These are phyloP conservation scores for Mycalesis mineus DNA, from an alignment of 2,888 invertebrate genomes.

Conservation along the genomic window DNA sequence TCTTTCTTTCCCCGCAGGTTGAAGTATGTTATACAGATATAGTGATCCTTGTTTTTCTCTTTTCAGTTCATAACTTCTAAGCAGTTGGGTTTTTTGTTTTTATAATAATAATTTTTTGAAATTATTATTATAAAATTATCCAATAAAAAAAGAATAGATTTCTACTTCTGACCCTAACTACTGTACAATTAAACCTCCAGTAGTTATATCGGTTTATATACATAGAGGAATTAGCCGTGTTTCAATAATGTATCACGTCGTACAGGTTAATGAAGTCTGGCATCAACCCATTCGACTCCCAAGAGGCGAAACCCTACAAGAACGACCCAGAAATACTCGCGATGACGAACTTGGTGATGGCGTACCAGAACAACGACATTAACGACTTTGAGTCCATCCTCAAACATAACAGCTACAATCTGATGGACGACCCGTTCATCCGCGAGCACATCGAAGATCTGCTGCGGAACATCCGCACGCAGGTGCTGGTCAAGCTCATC, in stretches of 20 bases:
- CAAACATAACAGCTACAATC: conserved; percentile 91
- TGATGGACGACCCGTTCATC: conserved; percentile 99
- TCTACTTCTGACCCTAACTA: too few relatives aligned
- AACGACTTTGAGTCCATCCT: conserved; percentile 98
- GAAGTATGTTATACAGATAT: too few relatives aligned
- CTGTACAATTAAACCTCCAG: too few relatives aligned
- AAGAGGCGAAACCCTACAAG: conserved; percentile 99
- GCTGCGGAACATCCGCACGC: conserved; percentile 95
- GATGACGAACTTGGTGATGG: conserved; percentile 98
- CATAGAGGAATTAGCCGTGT: too few relatives aligned
- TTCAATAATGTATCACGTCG: conserved; percentile 10
- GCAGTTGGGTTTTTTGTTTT: too few relatives aligned
- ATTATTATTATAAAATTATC: too few relatives aligned
- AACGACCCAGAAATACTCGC: conserved; percentile 99
- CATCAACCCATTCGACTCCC: conserved; percentile 99
- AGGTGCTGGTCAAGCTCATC: conserved; percentile 97
- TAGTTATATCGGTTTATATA: too few relatives aligned
- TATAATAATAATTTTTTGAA: too few relatives aligned
- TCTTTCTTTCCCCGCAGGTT: too few relatives aligned
- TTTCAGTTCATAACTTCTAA: too few relatives aligned
- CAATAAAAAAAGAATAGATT: too few relatives aligned
- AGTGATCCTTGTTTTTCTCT: too few relatives aligned
- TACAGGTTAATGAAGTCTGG: conserved; percentile 98
- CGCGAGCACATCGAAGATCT: conserved; percentile 99
- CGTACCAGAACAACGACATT: conserved; percentile 99